Evolutionary conservation across 2,888 invertebrate species (phyloP).

Genomic region (Tiliacea citrago): DNA sequence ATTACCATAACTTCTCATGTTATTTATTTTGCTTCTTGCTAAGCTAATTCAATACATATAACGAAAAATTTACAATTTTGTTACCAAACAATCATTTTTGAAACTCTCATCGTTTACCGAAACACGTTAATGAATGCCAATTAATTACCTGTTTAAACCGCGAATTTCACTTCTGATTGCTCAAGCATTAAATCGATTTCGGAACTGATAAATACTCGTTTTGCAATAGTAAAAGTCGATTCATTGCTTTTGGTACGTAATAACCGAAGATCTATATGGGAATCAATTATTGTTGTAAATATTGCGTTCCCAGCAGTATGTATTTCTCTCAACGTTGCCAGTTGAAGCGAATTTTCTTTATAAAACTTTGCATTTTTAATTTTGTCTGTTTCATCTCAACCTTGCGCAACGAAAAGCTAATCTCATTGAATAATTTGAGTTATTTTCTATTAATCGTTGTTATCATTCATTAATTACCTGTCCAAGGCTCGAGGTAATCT

Average conservation of each 20-base stretch:
- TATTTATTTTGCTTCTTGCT: background rate
- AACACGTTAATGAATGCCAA: slow-evolving; percentile 62
- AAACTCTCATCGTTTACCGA: slow-evolving; percentile 52
- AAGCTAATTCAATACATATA: slow-evolving; percentile 1
- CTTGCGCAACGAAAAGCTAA: slow-evolving; percentile 36
- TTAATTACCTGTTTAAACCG: slow-evolving; percentile 68
- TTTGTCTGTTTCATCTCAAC: slow-evolving; percentile 3
- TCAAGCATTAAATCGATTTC: slow-evolving; percentile 75
- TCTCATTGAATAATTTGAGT: slow-evolving; percentile 48
- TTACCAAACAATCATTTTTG: slow-evolving; percentile 42
- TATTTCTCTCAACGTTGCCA: background rate
- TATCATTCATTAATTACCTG: slow-evolving; percentile 68
- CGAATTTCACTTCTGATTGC: slow-evolving; percentile 73
- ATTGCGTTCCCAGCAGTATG: background rate
- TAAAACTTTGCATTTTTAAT: background rate
- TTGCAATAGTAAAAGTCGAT: slow-evolving; percentile 74
- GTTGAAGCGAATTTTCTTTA: background rate
- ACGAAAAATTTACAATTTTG: slow-evolving; percentile 15
- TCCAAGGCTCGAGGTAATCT: slow-evolving; percentile 68
- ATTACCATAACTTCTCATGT: background rate
- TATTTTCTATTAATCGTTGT: slow-evolving; percentile 60
- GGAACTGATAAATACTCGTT: slow-evolving; percentile 71
- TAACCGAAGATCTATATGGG: slow-evolving; percentile 31
- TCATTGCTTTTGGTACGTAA: slow-evolving; percentile 62
- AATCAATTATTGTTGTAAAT: slow-evolving; percentile 28